Conservation (phyloP, 2,113 vertebrate species). For the Ceyx melanurus region DNA sequence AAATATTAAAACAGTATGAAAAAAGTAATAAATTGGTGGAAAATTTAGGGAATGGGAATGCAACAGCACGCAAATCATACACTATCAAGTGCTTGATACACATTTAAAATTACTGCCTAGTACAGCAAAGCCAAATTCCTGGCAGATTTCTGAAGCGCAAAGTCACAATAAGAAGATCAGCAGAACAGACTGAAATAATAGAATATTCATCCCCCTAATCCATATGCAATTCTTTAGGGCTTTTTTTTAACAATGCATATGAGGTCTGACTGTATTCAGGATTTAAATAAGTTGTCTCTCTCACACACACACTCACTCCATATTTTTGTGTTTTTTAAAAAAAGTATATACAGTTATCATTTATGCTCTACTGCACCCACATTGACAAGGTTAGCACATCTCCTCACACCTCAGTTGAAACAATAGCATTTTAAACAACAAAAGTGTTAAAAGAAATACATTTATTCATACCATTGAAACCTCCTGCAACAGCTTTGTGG, state of each 20-base stretch:
- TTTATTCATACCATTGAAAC: conserved; percentile 66
- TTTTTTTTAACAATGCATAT: conserved; percentile 89
- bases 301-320: background rate
- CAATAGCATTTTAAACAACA: conserved; percentile 73
- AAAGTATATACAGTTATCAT: conserved; percentile 77
- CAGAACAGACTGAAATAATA: conserved; percentile 97
- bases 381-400: conserved; percentile 78
- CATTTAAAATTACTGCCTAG: conserved; percentile 85
- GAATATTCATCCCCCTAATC: conserved; percentile 99
- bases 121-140: conserved; percentile 83
- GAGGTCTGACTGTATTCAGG: conserved; percentile 82
- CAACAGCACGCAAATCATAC: conserved; percentile 88
- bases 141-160: conserved; percentile 86
- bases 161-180: conserved; percentile 93
- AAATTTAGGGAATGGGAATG: conserved; percentile 85
- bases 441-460: conserved; percentile 70
- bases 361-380: conserved; percentile 74
- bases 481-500: conserved; percentile 43
- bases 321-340: conserved; percentile 65
- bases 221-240: conserved; percentile 96
- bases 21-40: conserved; percentile 88
- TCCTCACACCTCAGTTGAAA: conserved; percentile 75
- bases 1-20: conserved; percentile 88
- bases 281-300: conserved; percentile 87
- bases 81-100: conserved; percentile 90